Percentiles rank a stretch among this genome's conserved stretches.
phyloP scores from a whole-genome alignment of 1,140 invertebrate species.

The Oedothorax gibbosus region DNA sequence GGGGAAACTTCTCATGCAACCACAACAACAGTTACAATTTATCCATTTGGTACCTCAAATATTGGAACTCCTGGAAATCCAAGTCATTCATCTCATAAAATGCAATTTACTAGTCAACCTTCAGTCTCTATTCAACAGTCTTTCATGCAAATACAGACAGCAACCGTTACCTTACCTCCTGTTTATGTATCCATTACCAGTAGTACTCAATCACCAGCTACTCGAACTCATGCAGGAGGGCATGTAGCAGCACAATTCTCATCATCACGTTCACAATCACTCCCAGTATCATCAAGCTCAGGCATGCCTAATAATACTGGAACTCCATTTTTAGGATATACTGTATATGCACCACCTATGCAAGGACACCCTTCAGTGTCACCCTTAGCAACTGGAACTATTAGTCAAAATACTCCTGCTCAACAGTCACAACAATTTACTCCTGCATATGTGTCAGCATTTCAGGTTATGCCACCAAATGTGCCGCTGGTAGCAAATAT shows the following conservation, averaged over 20 bases:
- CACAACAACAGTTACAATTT: slow-evolving; percentile 36
- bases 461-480: slow-evolving; percentile 57
- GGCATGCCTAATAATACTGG: slow-evolving; percentile 31
- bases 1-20: slow-evolving; percentile 17
- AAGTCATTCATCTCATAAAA: slow-evolving; percentile 24
- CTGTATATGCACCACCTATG: slow-evolving; percentile 48
- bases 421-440: slow-evolving; percentile 48
- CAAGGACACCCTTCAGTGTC: slow-evolving; percentile 10
- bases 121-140: slow-evolving; percentile 46
- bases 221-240: slow-evolving; percentile 50
- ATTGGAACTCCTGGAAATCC: slow-evolving; percentile 30
- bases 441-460: slow-evolving; percentile 52
- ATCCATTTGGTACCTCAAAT: slow-evolving; percentile 39
- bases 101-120: slow-evolving; percentile 57
- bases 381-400: slow-evolving; percentile 35
- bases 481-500: slow-evolving; percentile 48
- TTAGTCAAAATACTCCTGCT: slow-evolving; percentile 32
- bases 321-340: slow-evolving; percentile 52
- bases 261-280: slow-evolving; percentile 56
- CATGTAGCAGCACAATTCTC: slow-evolving; percentile 50
- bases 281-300: slow-evolving; percentile 46
- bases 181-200: slow-evolving; percentile 56
- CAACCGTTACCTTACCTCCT: slow-evolving; percentile 35
- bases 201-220: slow-evolving; percentile 55
- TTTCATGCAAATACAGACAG: slow-evolving; percentile 35